Base-by-base conservation (phyloP, 2,113 vertebrate genomes). In the Callithrix jacchus region DNA sequence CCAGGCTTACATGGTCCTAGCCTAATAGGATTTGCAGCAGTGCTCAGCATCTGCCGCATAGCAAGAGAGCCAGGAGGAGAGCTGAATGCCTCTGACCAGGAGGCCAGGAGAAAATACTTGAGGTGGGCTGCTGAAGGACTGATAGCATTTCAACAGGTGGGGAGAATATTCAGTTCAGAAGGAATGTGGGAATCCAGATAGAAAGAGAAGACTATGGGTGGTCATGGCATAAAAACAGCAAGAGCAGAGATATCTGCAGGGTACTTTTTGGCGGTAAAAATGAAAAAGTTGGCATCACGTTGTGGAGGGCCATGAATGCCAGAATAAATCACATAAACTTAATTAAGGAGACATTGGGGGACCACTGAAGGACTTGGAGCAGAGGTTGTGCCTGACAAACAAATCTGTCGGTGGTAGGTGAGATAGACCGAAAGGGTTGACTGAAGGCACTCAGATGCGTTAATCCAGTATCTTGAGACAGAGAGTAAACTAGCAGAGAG, bases 271-370 rank as follows among this genome's bases (percentile, higher is more conserved):
- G 64, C 91, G 49, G 95, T 66, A 84, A 96, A 96, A 94, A 91
- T 94, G 82, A 58, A 95, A 89, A 95, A 95, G 42, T 93, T 97
- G 88, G 49, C 82, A 68, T 94, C 86, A 54, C 35, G 54, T 66
- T 73, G 49, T 68, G 12, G 58, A 95, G 52, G 77, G 70, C 73
- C 49, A 61, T 17, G 12, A 89, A 80, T 87, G 92, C 76, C 95
- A 95, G 91, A 73, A 56, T 68, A 89, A 97, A 94, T 73, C 52
- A 45, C 54, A 90, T 79, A 73, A 74, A 77, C 40, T 68, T 88
- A 89, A 77, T 90, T 77, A 95, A 85, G 84, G 61, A 96, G 95
- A 96, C 90, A 56, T 0, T 71, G 71, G 71, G 88, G 96, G 88
- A 42, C 92, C 89, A 56, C 14, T 35, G 90, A 68, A 79, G 94